These are phyloP conservation scores for Saccostrea glomerata DNA, from an alignment of 1,140 invertebrate genomes.

Conservation along the genomic window DNA sequence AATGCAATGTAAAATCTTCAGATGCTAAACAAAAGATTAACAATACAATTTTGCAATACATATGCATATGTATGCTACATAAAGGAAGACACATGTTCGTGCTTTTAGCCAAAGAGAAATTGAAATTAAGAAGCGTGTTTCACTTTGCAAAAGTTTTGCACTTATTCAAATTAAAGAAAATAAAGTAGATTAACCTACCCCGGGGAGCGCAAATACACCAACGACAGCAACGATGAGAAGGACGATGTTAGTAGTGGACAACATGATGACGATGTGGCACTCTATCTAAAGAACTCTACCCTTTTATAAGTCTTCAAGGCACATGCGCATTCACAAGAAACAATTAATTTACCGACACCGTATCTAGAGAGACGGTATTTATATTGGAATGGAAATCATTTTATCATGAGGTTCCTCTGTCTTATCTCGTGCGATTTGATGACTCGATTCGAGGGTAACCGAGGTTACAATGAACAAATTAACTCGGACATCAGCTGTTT, in stretches of 20 bases:
- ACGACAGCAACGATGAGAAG: constrained; percentile 5
- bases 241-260: constrained; percentile 4
- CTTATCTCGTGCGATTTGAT: constrained; percentile 7
- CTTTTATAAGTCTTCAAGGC: constrained; percentile 31
- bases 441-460: constrained; percentile 12
- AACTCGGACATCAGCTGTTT: background rate
- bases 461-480: constrained; percentile 13
- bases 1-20: too few relatives aligned
- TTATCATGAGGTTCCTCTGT: constrained; percentile 24
- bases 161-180: too few relatives aligned
- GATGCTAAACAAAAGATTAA: too few relatives aligned
- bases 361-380: constrained; percentile 36
- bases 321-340: constrained; percentile 32
- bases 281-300: constrained; percentile 10
- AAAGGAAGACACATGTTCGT: too few relatives aligned
- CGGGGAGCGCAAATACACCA: constrained; percentile 3
- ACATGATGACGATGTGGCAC: constrained; percentile 26
- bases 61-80: too few relatives aligned
- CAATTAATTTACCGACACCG: constrained; percentile 4
- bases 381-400: constrained; percentile 36
- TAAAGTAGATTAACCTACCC: background rate
- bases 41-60: too few relatives aligned
- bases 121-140: too few relatives aligned
- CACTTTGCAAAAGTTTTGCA: too few relatives aligned
- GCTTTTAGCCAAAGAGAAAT: too few relatives aligned